Evolutionary conservation across 2,888 invertebrate genomes (phyloP).

Genomic region (Drosophila paracracens): DNA sequence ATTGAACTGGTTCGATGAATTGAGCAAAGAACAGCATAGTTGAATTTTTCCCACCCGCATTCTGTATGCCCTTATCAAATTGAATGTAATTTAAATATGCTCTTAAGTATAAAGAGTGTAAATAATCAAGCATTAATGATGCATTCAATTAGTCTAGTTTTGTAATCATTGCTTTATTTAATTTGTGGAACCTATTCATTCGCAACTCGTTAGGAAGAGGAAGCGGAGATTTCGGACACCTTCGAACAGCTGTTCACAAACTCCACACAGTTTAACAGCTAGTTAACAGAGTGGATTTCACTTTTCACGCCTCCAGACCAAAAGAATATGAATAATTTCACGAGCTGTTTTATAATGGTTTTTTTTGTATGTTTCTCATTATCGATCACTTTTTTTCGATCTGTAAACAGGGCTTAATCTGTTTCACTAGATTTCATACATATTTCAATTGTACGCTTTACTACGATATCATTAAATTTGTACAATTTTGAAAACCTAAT

Average conservation of each 20-base stretch:
- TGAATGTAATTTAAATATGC: not conserved
- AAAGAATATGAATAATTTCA: not conserved
- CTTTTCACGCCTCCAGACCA: not conserved
- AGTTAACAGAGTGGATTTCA: not conserved
- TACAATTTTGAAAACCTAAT: too few species aligned
- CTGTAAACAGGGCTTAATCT: not conserved
- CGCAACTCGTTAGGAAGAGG: not conserved
- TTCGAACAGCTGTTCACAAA: not conserved
- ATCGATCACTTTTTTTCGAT: not conserved
- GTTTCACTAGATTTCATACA: not conserved
- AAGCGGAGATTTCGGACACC: not conserved
- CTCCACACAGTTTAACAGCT: not conserved
- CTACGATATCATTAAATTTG: too few species aligned
- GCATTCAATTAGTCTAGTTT: not conserved
- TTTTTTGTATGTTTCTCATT: not conserved
- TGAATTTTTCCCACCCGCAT: not conserved
- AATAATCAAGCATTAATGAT: not conserved
- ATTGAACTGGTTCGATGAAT: constrained; percentile 26
- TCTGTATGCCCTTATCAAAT: constrained; percentile 1
- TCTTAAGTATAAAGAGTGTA: not conserved
- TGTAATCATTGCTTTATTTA: not conserved
- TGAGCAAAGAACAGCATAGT: not conserved
- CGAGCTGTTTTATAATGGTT: not conserved
- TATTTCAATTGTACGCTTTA: too few species aligned
- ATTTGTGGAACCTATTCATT: not conserved